Conservation (phyloP, 1,140 invertebrate species). For the Hermetia illucens region DNA sequence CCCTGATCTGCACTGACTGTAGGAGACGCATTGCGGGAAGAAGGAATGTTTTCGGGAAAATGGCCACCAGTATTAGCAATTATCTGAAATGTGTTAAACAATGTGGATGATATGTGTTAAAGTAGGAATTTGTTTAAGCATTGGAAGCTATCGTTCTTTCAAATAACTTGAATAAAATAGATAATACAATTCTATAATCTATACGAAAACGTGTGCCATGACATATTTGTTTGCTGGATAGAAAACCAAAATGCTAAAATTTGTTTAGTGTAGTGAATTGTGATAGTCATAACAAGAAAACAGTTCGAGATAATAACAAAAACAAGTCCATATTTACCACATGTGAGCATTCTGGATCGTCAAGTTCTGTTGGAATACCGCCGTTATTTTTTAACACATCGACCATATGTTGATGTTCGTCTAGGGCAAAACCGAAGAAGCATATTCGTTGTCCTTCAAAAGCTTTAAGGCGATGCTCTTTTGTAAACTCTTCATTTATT, state of each 20-base stretch:
- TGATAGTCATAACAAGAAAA: no score
- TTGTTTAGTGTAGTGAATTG: no score
- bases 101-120: no score
- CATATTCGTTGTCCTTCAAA: conserved; percentile 76
- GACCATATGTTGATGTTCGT: conserved; percentile 81
- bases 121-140: no score
- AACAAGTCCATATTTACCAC: conserved; percentile 51
- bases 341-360: conserved; percentile 76
- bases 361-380: conserved; percentile 53
- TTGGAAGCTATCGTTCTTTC: no score
- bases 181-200: no score
- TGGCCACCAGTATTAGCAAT: conserved; percentile 30
- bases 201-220: no score
- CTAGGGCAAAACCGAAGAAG: conserved; percentile 77
- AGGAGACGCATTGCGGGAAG: background rate
- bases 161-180: no score
- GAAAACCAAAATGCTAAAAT: no score
- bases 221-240: no score
- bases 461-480: conserved; percentile 63
- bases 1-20: conserved; percentile 4
- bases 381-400: conserved; percentile 77
- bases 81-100: conserved; percentile 29
- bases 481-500: conserved; percentile 50
- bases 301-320: no score
- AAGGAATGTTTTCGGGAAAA: conserved; percentile 14